A percentile compares a stretch with the other conserved stretches of the same genome.
Conservation (phyloP, 2,888 invertebrate genomes). For the Mayetiola destructor region DNA sequence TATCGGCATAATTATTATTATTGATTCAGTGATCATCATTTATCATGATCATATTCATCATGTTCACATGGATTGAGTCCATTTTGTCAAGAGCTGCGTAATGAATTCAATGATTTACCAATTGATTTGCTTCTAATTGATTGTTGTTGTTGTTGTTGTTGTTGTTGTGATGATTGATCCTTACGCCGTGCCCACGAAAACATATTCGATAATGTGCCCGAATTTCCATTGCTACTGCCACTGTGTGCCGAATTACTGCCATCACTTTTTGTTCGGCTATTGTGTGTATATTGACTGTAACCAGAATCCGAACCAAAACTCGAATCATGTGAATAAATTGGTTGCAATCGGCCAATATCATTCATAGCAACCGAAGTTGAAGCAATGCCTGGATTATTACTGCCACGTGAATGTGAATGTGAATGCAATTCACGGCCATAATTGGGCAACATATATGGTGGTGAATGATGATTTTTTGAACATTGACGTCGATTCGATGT, state of each 20-base stretch:
- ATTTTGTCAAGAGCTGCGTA: background rate
- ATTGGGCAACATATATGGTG: constrained; percentile 33
- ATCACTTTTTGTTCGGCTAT: constrained; percentile 28
- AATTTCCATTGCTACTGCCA: background rate
- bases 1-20: too few species aligned
- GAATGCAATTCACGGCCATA: background rate
- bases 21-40: constrained; percentile 12
- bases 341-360: background rate
- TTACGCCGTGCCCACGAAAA: constrained; percentile 6
- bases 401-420: constrained; percentile 16
- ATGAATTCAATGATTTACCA: background rate
- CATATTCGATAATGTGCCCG: background rate
- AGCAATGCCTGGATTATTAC: constrained; percentile 17
- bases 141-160: background rate
- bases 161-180: too few species aligned
- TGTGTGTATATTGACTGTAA: constrained; percentile 51
- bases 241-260: constrained; percentile 12
- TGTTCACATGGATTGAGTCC: too few species aligned
- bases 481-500: constrained; percentile 2
- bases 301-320: constrained; percentile 75
- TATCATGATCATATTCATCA: background rate
- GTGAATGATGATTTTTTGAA: background rate
- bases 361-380: constrained; percentile 15
- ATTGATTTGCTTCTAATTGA: background rate
- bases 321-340: constrained; percentile 51